These are phyloP conservation scores for Volucella inanis DNA, from an alignment of 2,888 invertebrate genomes.

Conservation along the genomic window DNA sequence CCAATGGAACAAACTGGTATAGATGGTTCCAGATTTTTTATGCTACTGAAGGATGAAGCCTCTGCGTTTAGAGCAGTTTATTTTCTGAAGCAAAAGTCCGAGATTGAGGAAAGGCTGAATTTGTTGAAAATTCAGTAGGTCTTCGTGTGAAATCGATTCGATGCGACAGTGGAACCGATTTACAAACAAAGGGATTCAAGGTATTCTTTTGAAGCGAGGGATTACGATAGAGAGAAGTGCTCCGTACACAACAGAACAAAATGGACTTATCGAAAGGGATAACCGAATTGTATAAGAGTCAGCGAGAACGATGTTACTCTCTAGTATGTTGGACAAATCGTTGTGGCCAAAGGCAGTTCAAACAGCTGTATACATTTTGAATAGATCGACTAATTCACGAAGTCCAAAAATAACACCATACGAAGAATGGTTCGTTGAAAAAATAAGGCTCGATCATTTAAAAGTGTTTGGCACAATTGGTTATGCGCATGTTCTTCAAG, in stretches of 20 bases:
- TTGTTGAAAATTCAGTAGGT: slow-evolving; percentile 9
- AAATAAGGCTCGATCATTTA: not conserved
- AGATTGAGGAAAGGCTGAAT: slow-evolving; percentile 14
- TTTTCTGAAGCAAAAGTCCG: not conserved
- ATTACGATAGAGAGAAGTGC: slow-evolving; percentile 14
- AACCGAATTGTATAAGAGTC: slow-evolving; percentile 76
- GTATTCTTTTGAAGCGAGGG: slow-evolving; percentile 15
- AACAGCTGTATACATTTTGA: not conserved
- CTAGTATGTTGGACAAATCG: no score
- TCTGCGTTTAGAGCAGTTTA: slow-evolving; percentile 21
- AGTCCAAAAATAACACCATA: slow-evolving; percentile 21
- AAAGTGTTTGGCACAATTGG: no score
- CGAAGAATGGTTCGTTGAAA: slow-evolving; percentile 23
- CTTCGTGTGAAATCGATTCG: slow-evolving; percentile 4
- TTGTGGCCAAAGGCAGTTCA: no score
- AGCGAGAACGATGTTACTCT: slow-evolving; percentile 75
- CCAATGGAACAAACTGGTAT: no score
- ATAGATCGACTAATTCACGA: slow-evolving; percentile 27
- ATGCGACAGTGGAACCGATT: slow-evolving; percentile 45
- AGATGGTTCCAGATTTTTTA: slow-evolving; percentile 29
- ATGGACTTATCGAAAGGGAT: slow-evolving; percentile 44
- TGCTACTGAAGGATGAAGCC: slow-evolving; percentile 44
- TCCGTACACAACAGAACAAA: slow-evolving; percentile 74
- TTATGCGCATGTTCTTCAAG: no score
- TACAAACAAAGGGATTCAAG: slow-evolving; percentile 23